Evolutionary conservation across 2,888 invertebrate genomes (phyloP).

Genomic region (Drosophila niveifrons): DNA sequence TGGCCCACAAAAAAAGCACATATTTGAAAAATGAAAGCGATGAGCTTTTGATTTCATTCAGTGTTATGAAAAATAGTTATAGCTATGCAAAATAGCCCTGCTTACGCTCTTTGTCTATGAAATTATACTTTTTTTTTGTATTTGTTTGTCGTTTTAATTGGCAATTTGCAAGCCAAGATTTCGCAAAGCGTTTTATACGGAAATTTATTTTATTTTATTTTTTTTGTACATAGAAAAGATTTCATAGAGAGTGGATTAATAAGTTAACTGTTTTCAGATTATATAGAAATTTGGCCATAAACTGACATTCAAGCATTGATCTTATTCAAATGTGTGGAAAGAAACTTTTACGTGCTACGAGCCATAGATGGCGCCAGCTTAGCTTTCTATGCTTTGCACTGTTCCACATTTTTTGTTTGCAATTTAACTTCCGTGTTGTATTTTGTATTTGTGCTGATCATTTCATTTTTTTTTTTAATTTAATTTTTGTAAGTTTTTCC

Average conservation of each 20-base stretch:
- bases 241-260: neutral
- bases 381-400: neutral
- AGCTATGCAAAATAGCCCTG: slow-evolving; percentile 55
- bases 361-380: slow-evolving; percentile 1
- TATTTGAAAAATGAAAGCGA: slow-evolving; percentile 73
- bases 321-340: neutral
- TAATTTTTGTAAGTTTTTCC: too few species aligned
- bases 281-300: too few species aligned
- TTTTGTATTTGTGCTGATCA: too few species aligned
- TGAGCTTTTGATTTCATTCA: slow-evolving; percentile 43
- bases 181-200: neutral
- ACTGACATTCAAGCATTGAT: neutral
- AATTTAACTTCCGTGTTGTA: neutral
- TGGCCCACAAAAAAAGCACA: slow-evolving; percentile 36
- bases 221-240: neutral
- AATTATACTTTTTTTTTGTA: slow-evolving; percentile 27
- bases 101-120: slow-evolving; percentile 14
- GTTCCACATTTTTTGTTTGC: neutral
- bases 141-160: slow-evolving; percentile 37
- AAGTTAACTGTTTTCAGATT: neutral
- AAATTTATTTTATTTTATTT: too few species aligned
- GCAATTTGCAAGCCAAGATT: slow-evolving; percentile 22
- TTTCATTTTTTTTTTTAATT: too few species aligned
- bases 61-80: slow-evolving; percentile 20
- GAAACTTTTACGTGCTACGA: neutral